phyloP scores from a whole-genome alignment of 2,113 vertebrate genomes.

The Planiliza haematocheilus region DNA sequence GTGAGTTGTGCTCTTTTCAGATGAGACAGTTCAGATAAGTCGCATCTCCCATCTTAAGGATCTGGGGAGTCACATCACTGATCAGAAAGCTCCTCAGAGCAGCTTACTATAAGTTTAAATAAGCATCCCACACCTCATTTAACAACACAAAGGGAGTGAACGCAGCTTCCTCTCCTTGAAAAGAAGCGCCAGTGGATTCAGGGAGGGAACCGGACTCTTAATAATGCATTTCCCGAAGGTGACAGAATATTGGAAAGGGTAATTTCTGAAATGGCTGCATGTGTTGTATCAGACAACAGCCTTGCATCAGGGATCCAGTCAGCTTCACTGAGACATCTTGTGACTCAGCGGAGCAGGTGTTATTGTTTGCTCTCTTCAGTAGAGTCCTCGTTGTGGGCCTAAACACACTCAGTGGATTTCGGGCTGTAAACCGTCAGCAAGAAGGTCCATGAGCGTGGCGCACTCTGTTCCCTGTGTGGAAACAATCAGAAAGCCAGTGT shows the following conservation, averaged over 20 bases:
- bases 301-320: conserved; percentile 40
- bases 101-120: conserved; percentile 73
- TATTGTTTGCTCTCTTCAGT: conserved; percentile 55
- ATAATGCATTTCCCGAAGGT: conserved; percentile 40
- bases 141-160: conserved; percentile 61
- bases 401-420: conserved; percentile 42
- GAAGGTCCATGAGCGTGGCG: conserved; percentile 23
- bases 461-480: neutral
- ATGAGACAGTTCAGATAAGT: conserved; percentile 69
- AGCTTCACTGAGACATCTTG: conserved; percentile 37
- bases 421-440: conserved; percentile 21
- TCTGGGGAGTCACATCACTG: conserved; percentile 66
- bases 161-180: conserved; percentile 28
- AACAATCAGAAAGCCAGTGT: conserved; percentile 22
- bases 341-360: conserved; percentile 58
- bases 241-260: conserved; percentile 40
- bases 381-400: conserved; percentile 30
- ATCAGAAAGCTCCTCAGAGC: conserved; percentile 65
- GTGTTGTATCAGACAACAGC: conserved; percentile 25
- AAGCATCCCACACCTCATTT: conserved; percentile 72
- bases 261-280: conserved; percentile 43
- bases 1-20: conserved; percentile 57
- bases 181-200: conserved; percentile 41
- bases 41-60: conserved; percentile 55
- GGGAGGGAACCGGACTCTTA: conserved; percentile 37